A percentile compares a stretch with the other conserved stretches of the same genome.
phyloP scores from a whole-genome alignment of 2,797 vertebrate species.

The Esox lucius region DNA sequence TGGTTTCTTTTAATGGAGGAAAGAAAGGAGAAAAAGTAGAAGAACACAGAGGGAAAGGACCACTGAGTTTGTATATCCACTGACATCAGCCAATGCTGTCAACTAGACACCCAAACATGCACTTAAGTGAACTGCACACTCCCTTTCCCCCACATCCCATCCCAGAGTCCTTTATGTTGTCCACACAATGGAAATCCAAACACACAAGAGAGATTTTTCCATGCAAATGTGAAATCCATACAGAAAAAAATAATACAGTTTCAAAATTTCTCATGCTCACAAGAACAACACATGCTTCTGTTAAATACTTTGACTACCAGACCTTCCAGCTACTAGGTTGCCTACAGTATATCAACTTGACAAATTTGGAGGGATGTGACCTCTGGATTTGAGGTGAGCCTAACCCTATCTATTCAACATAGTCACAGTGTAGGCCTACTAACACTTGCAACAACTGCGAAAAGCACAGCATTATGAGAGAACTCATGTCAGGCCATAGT shows the following conservation, averaged over 20 bases:
- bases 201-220: slow-evolving; percentile 79
- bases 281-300: slow-evolving; percentile 65
- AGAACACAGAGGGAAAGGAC: slow-evolving; percentile 41
- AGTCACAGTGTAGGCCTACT: slow-evolving; percentile 53
- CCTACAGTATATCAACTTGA: slow-evolving; percentile 72
- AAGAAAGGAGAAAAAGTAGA: slow-evolving; percentile 57
- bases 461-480: slow-evolving; percentile 21
- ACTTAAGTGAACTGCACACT: slow-evolving; percentile 73
- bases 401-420: slow-evolving; percentile 54
- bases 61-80: slow-evolving; percentile 65
- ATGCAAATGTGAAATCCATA: slow-evolving; percentile 82
- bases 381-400: slow-evolving; percentile 68
- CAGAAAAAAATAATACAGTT: slow-evolving; percentile 71
- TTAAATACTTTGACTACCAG: slow-evolving; percentile 61
- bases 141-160: slow-evolving; percentile 76
- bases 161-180: slow-evolving; percentile 75
- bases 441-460: slow-evolving; percentile 39
- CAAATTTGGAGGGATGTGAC: slow-evolving; percentile 75
- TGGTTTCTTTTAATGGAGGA: slow-evolving; percentile 70
- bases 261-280: slow-evolving; percentile 64
- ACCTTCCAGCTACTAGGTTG: slow-evolving; percentile 62
- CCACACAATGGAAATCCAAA: slow-evolving; percentile 82
- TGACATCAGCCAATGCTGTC: slow-evolving; percentile 75
- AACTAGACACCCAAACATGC: slow-evolving; percentile 78
- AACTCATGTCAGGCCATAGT: not conserved